phyloP scores from a whole-genome alignment of 2,797 vertebrate genomes.

The Trematomus bernacchii region DNA sequence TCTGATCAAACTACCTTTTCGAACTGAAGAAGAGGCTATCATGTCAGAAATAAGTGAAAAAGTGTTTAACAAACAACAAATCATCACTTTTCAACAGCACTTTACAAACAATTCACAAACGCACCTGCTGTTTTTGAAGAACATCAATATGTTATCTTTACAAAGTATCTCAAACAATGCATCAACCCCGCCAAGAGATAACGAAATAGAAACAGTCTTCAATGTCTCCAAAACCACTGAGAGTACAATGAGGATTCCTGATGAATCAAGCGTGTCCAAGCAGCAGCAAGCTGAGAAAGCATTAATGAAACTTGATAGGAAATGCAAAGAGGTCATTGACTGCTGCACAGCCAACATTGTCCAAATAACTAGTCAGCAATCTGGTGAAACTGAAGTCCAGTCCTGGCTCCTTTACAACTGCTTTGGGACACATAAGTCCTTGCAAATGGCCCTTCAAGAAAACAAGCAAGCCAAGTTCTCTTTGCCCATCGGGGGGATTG shows the following conservation, averaged over 20 bases:
- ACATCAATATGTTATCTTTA: constrained; percentile 81
- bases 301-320: constrained; percentile 60
- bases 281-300: constrained; percentile 58
- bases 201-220: constrained; percentile 70
- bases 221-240: constrained; percentile 70
- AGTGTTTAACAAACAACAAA: constrained; percentile 75
- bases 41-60: constrained; percentile 85
- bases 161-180: constrained; percentile 73
- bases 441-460: constrained; percentile 76
- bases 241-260: constrained; percentile 50
- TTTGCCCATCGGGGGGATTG: constrained; percentile 85
- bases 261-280: constrained; percentile 39
- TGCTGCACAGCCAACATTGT: constrained; percentile 69
- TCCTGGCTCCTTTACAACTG: constrained; percentile 88
- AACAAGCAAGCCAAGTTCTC: constrained; percentile 70
- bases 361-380: constrained; percentile 74
- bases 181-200: constrained; percentile 70
- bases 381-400: constrained; percentile 44
- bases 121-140: constrained; percentile 87
- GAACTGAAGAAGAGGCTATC: constrained; percentile 84
- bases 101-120: constrained; percentile 77
- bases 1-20: constrained; percentile 90
- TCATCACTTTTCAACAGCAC: constrained; percentile 74
- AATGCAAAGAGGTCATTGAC: constrained; percentile 71
- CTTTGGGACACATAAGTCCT: constrained; percentile 78